Conservation (phyloP, 1,140 invertebrate genomes). For the Brachionus sp. region DNA sequence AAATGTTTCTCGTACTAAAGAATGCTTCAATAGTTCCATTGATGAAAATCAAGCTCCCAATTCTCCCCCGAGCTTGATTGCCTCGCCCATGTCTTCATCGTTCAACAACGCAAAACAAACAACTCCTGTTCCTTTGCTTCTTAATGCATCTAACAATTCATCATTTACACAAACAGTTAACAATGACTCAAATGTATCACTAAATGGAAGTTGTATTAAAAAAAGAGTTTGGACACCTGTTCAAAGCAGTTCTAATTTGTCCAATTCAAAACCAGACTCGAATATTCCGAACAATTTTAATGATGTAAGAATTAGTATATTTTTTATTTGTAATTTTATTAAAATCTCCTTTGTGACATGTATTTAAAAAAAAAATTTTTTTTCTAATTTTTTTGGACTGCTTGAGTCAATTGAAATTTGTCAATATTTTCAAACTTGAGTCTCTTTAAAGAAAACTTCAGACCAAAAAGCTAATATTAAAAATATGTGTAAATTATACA, state of each 20-base stretch:
- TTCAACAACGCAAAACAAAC: not conserved
- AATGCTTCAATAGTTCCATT: not conserved
- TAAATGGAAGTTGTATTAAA: conserved; percentile 35
- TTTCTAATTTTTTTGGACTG: no score
- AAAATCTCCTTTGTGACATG: not conserved
- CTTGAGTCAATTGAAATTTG: no score
- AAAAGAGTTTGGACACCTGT: conserved; percentile 43
- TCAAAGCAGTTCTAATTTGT: conserved; percentile 26
- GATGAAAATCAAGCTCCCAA: not conserved
- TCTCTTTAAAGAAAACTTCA: no score
- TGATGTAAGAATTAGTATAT: not conserved
- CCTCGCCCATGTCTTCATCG: conserved; percentile 7
- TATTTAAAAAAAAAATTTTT: not conserved
- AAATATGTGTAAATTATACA: no score
- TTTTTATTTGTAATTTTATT: not conserved
- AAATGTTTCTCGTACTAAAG: not conserved
- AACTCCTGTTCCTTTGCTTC: not conserved
- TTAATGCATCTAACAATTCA: not conserved
- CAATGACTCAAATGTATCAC: not conserved
- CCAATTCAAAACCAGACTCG: not conserved
- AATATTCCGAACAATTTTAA: conserved; percentile 31
- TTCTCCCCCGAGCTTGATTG: conserved; percentile 16
- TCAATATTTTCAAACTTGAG: no score
- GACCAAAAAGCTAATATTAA: no score
- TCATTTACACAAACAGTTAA: not conserved